These are phyloP conservation scores for Porites lobata DNA, from an alignment of 92 coral and sea anemone genomes.

Conservation along the genomic window DNA sequence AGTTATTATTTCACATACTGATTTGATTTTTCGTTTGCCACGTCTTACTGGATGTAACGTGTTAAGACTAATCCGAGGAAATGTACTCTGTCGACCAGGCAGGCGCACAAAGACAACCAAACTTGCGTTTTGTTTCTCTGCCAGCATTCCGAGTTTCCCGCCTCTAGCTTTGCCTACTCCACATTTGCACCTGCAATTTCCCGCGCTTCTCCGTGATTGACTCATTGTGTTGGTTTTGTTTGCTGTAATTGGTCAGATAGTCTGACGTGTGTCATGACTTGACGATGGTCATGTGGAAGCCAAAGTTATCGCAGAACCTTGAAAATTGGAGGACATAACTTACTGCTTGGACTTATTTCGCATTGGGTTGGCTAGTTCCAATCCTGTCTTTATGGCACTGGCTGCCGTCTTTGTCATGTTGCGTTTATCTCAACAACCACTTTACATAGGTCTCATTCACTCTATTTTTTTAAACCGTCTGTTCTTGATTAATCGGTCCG, in stretches of 20 bases:
- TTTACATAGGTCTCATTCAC: background rate
- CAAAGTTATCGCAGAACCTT: no score
- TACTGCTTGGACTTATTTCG: no score
- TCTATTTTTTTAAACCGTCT: no score
- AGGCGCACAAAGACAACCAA: no score
- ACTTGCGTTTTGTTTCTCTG: no score
- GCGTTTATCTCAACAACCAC: background rate
- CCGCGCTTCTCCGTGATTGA: background rate
- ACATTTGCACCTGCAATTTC: background rate
- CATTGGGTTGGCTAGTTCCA: background rate
- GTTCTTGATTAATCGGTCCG: no score
- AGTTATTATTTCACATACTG: no score
- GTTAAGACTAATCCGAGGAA: background rate
- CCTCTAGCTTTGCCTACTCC: background rate
- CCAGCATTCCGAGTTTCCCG: background rate
- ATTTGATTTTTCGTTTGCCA: no score
- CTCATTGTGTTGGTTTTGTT: slow-evolving; percentile 1
- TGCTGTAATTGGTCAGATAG: background rate
- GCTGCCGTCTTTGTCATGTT: background rate
- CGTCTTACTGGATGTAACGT: no score
- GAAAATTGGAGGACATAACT: no score
- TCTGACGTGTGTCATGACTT: background rate
- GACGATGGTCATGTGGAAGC: background rate
- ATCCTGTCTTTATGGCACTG: background rate
- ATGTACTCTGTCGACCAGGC: no score